phyloP scores from a whole-genome alignment of 1,140 invertebrate species.

The Euura lappo region DNA sequence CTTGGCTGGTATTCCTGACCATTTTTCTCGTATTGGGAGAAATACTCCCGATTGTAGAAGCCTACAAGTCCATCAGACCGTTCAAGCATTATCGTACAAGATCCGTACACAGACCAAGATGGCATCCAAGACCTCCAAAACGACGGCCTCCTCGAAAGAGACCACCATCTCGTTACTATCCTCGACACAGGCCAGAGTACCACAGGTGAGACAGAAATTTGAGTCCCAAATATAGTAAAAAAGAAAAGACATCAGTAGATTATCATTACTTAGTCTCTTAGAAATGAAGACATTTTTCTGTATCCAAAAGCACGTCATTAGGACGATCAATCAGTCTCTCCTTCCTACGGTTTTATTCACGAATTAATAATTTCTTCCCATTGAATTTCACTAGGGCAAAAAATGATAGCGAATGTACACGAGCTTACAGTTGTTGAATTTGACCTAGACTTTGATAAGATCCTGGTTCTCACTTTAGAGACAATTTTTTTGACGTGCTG shows the following conservation, averaged over 20 bases:
- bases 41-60: slow-evolving; percentile 25
- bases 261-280: too few species aligned
- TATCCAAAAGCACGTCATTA: too few species aligned
- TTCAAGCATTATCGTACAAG: slow-evolving; percentile 32
- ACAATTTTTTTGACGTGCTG: too few species aligned
- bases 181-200: background rate
- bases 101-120: slow-evolving; percentile 25
- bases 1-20: slow-evolving; percentile 11
- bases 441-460: too few species aligned
- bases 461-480: too few species aligned
- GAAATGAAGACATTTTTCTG: too few species aligned
- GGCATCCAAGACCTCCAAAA: slow-evolving; percentile 26
- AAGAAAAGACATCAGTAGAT: background rate
- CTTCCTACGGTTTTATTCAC: too few species aligned
- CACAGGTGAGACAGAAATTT: slow-evolving; percentile 10
- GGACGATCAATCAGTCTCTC: too few species aligned
- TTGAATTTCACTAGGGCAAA: too few species aligned
- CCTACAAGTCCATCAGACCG: slow-evolving; percentile 29
- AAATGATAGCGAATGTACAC: too few species aligned
- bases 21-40: slow-evolving; percentile 20
- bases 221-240: background rate
- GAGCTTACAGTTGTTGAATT: too few species aligned
- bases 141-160: slow-evolving; percentile 15
- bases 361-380: too few species aligned
- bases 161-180: slow-evolving; percentile 25